Evolutionary conservation across 2,888 invertebrate genomes (phyloP).

Genomic region (Andricus quercusramuli): DNA sequence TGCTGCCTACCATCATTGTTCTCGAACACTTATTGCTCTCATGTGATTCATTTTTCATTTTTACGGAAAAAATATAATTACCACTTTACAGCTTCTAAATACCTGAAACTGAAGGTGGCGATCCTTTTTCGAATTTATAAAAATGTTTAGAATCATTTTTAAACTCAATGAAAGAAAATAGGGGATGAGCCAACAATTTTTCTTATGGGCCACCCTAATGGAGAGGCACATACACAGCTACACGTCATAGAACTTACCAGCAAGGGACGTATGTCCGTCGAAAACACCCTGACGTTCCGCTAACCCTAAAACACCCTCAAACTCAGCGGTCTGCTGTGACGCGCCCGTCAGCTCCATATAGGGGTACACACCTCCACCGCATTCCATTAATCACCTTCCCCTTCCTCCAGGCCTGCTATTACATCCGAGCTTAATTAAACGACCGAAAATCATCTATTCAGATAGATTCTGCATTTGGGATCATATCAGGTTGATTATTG

Average conservation of each 20-base stretch:
- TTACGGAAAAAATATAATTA: too few species aligned
- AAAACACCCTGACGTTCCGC: neutral
- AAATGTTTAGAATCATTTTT: too few species aligned
- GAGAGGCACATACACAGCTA: neutral
- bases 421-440: slow-evolving; percentile 37
- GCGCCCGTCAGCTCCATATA: neutral
- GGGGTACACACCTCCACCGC: neutral
- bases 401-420: neutral
- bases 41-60: too few species aligned
- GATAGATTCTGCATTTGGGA: slow-evolving; percentile 1
- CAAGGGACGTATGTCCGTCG: neutral
- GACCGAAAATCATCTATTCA: slow-evolving; percentile 17
- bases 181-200: too few species aligned
- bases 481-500: neutral
- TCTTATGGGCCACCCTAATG: neutral
- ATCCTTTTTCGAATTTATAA: too few species aligned
- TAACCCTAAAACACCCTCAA: neutral
- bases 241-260: neutral
- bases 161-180: too few species aligned
- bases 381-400: slow-evolving; percentile 30
- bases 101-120: too few species aligned
- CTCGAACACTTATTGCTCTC: too few species aligned
- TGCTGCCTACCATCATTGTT: too few species aligned
- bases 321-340: neutral
- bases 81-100: too few species aligned